Base-by-base conservation (phyloP, 2,797 vertebrate species). In the Eurystomus glaucurus region DNA sequence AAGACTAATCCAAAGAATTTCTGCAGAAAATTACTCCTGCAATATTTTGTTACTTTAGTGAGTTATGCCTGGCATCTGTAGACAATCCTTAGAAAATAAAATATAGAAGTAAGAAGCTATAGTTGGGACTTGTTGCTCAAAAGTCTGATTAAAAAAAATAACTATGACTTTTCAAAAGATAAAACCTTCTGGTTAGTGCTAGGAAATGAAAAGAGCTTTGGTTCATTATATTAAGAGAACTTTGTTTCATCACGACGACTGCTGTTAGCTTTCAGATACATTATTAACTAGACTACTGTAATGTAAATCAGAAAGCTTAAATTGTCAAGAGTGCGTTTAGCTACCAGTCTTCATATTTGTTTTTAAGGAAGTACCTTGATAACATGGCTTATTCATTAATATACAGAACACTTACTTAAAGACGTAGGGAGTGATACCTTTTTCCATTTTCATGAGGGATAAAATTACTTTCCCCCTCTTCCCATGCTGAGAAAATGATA, bases 401-500 rank as follows among this genome's bases (percentile, higher is more conserved):
- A 88, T 11, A 71, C 15, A 57, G 46, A 75, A 61, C 26, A 78
- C 26, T 66, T 82, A 85, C 10, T 85, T 84, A 91, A 93, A 95
- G 45, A 90, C 90, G 94, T 18, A 51, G 35, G 41, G 58, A 88
- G 51, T 15, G 39, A 69, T 81, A 92, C n/a, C 14, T 74, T 72
- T 71, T 88, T 62, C 52, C 5, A 1, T 69, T 68, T 60, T n/a
- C 29, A 81, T 15, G 20, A 88, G 51, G 54, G 70, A 51, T 76
- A 45, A 86, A 91, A 93, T 96, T 86, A 76, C 69, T 88, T 80
- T 66, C 1, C 0, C 57, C 35, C 48, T 66, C n/a, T 16, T 33
- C 29, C 31, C 94, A 65, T 51, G 80, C 66, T 92, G 90, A 85
- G 86, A 95, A 92, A 92, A 89, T 70, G 16, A 86, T 65, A 97